Evolutionary conservation across 2,888 invertebrate genomes (phyloP), one percentile per base, ranked within the genome.

Genomic region (Nemapogon koenigi): DNA sequence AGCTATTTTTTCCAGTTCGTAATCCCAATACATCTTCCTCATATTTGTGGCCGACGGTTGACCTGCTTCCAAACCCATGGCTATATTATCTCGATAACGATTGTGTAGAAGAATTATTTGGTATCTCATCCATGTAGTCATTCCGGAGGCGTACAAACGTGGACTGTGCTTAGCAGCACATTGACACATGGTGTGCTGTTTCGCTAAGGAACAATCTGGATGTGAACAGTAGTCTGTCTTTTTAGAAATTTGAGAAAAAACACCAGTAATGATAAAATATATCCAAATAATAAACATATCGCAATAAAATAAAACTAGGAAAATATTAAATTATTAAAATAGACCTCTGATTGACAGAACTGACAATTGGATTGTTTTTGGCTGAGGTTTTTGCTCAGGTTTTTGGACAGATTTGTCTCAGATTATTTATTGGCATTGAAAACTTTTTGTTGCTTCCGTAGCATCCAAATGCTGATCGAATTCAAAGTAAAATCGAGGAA

Each of bases 1-100:
- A 1, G 80, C 80, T 62, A 62, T 67, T 16, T 59, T 50, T 41
- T 79, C 80, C 1, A 81, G 55, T 45, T 81, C 79, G 40, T 65
- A 63, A 40, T 81, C 80, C 80, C 80, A 80, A 43, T 76, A 79
- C 65, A 81, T 61, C 48, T 80, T 76, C 4, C 75, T 65, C 80
- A 81, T 80, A 44, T 80, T 79, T 2, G 69, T 54, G 1, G 80
- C 80, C 1, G 72, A 61, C 2, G 81, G 80, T 46, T 80, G 80
- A 1, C 72, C 75, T 0, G 73, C 62, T 43, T 79, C 71, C 17
- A 72, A 49, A 0, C 79, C 80, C 65, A 70, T 61, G 1, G 80
- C 80, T 28, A 81, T 64, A 41, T 69, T 69, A 44, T 80, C 75
- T 37, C 81, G 59, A 36, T 79, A 65, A 26, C 73, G 58, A 48